Percentiles rank a stretch among this genome's conserved stretches.
Evolutionary conservation across 2,888 invertebrate species (phyloP).

Genomic region (Diploptera punctata): DNA sequence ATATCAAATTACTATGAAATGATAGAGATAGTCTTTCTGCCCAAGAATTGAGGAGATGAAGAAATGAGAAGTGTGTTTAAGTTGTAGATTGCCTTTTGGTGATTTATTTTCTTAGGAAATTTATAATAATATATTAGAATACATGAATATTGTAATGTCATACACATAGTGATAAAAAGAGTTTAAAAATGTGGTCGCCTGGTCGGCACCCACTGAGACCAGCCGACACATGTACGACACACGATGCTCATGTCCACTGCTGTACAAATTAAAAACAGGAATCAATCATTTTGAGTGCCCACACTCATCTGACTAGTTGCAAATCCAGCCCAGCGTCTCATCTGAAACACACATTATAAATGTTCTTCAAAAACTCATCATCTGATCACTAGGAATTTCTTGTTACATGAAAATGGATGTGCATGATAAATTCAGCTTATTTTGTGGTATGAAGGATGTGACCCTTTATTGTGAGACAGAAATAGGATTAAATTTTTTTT

Average conservation of each 20-base stretch:
- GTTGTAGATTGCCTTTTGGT: conserved; percentile 35
- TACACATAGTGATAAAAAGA: neutral
- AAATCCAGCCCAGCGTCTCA: neutral
- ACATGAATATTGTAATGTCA: conserved; percentile 19
- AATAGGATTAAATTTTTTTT: too few species aligned
- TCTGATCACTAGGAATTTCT: too few species aligned
- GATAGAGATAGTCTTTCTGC: too few species aligned
- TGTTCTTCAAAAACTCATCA: too few species aligned
- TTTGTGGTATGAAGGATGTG: too few species aligned
- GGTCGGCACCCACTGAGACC: conserved; percentile 38
- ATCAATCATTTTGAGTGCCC: conserved; percentile 12
- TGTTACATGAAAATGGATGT: too few species aligned
- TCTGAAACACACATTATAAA: too few species aligned
- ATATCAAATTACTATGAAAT: too few species aligned
- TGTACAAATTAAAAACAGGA: conserved; percentile 28
- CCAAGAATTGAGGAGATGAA: neutral
- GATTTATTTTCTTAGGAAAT: conserved; percentile 34
- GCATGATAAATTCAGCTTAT: too few species aligned
- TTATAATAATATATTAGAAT: neutral
- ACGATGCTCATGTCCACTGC: conserved; percentile 9
- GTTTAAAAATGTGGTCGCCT: too few species aligned
- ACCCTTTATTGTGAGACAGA: too few species aligned
- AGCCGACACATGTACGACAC: conserved; percentile 30
- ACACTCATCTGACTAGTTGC: conserved; percentile 7
- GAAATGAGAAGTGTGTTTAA: too few species aligned